phyloP scores from a whole-genome alignment of 2,113 vertebrate genomes.

The Proterorhinus semilunaris region DNA sequence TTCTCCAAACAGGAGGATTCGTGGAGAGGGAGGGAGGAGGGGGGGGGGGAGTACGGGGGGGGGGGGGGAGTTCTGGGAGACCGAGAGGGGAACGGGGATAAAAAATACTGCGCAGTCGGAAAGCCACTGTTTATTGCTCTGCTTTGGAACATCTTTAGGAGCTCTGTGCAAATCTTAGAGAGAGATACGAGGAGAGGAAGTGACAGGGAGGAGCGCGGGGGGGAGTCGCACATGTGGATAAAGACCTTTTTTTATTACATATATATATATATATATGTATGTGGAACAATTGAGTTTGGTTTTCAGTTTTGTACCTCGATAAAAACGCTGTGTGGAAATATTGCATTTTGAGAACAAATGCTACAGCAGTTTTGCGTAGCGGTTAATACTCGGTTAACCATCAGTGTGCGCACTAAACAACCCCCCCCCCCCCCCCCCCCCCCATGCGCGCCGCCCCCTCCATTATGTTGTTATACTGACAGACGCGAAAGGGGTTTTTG shows the following conservation, averaged over 20 bases:
- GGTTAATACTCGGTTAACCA: too few species aligned
- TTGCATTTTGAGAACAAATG: too few species aligned
- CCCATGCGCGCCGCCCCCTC: too few species aligned
- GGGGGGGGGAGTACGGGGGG: not conserved
- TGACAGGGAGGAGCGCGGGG: not conserved
- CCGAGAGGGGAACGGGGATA: conserved; percentile 4
- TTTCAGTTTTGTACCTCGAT: too few species aligned
- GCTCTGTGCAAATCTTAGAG: not conserved
- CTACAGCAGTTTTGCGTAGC: too few species aligned
- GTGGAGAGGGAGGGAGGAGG: conserved; percentile 6
- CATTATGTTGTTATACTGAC: too few species aligned
- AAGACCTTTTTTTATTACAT: not conserved
- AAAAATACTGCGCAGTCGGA: conserved; percentile 19
- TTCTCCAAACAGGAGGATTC: not conserved
- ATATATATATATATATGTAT: too few species aligned
- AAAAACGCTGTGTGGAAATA: too few species aligned
- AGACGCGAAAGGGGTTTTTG: too few species aligned
- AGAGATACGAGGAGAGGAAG: not conserved
- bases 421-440: too few species aligned
- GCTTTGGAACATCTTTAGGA: conserved; percentile 9
- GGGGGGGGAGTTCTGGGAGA: not conserved
- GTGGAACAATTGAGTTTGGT: too few species aligned
- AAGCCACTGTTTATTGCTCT: conserved; percentile 23
- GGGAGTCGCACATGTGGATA: not conserved
- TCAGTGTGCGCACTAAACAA: too few species aligned